These are phyloP conservation scores for Druon quercuslanigerum DNA, from an alignment of 1,140 invertebrate genomes.

Conservation along the genomic window DNA sequence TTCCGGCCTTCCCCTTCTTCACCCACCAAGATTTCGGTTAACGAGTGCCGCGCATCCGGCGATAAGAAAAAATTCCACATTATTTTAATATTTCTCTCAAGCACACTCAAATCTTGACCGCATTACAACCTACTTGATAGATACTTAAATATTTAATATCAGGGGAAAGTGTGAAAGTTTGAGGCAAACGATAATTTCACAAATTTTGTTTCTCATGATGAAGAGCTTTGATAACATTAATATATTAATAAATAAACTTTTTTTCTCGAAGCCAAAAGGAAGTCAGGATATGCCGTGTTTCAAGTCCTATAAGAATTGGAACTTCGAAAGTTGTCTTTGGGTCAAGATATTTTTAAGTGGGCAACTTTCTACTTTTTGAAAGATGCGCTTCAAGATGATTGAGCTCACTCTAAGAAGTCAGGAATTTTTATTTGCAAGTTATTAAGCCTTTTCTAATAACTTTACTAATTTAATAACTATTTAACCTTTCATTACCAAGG, in stretches of 20 bases:
- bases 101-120: neutral
- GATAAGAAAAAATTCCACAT: neutral
- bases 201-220: neutral
- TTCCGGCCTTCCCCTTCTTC: constrained; percentile 40
- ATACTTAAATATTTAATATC: neutral
- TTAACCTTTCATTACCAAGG: too few species aligned
- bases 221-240: neutral
- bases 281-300: constrained; percentile 14
- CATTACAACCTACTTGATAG: neutral
- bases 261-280: neutral
- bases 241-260: neutral
- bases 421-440: neutral
- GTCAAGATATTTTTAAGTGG: constrained; percentile 12
- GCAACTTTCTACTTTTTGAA: constrained; percentile 28
- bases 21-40: neutral
- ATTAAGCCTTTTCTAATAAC: too few species aligned
- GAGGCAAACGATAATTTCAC: neutral
- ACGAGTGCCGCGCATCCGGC: neutral
- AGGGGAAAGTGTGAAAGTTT: constrained; percentile 29
- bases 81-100: neutral
- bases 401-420: neutral
- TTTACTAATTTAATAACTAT: too few species aligned
- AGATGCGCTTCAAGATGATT: constrained; percentile 17
- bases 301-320: constrained; percentile 32
- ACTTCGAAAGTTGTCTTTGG: constrained; percentile 35